Base-by-base conservation (phyloP, 2,113 vertebrate genomes). In the Chauna torquata region DNA sequence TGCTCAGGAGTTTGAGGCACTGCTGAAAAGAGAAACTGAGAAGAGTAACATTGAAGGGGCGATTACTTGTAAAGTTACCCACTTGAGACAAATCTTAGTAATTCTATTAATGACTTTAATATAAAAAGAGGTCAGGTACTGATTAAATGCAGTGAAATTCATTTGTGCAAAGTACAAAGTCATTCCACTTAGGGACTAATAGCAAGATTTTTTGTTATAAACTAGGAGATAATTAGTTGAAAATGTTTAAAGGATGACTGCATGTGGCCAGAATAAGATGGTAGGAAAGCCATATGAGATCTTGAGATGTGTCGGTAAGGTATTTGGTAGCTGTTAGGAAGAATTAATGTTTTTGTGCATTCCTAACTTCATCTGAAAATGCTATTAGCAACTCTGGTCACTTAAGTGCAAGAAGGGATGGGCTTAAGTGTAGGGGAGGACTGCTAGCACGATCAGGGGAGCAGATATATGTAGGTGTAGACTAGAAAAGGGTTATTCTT, bases 391-490 rank as follows among this genome's bases (percentile, higher is more conserved):
- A 12, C 70, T 88, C 57, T 77, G 25, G 3, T 65, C 1, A 1
- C 4, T 45, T 72, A 13, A 10, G 49, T 45, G 22, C 20, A 59
- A 58, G 75, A 64, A 69, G 5, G 2, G 6, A 58, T 45, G 32
- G 3, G 20, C 6, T 70, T 6, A 55, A 52, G 20, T 14, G 20
- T 19, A 11, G 40, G 44, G 85, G 13, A 16, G 10, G 18, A 77
- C 30, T 40, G 20, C 17, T 54, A 54, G 14, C 23, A 59, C 18
- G 30, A 1, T 34, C 28, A 55, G 3, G 25, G 15, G 16, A 88
- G 18, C 18, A 85, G n/a, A 79, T 32, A 42, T 12, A 15, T 0
- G 0, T 47, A 12, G n/a, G 10, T 59, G 3, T 19, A 72, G 16
- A 5, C 6, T 30, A 49, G 47, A 81, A 85, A 80, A 20, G 19